Evolutionary conservation across 1,140 invertebrate genomes (phyloP).

Genomic region (Neoseiulus cucumeris): DNA sequence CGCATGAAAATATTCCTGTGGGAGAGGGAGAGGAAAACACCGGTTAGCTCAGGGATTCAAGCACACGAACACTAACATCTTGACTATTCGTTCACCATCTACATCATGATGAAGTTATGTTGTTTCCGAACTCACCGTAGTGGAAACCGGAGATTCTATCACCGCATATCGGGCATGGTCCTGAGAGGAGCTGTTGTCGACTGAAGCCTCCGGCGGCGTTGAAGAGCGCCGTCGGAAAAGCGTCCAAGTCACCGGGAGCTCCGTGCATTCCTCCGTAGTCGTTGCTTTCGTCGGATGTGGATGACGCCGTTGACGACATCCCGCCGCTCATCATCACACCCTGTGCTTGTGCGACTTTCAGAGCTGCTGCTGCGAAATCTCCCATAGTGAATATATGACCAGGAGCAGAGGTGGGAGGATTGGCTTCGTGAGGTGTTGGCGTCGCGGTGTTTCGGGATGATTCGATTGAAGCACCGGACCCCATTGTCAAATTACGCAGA

Average conservation of each 20-base stretch:
- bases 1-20: constrained; percentile 69
- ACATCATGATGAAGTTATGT: background rate
- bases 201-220: constrained; percentile 16
- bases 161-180: constrained; percentile 80
- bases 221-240: background rate
- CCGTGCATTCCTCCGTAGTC: background rate
- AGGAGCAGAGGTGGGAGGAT: background rate
- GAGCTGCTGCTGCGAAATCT: background rate
- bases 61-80: background rate
- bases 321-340: background rate
- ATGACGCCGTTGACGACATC: background rate
- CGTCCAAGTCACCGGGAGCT: background rate
- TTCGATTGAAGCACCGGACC: background rate
- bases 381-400: background rate
- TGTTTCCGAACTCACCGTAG: constrained; percentile 41
- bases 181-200: constrained; percentile 27
- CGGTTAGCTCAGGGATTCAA: background rate
- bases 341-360: constrained; percentile 1
- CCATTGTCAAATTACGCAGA: background rate
- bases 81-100: background rate
- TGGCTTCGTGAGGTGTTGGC: background rate
- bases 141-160: constrained; percentile 88
- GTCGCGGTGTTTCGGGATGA: background rate
- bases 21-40: background rate
- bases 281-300: background rate